phyloP scores from a whole-genome alignment of 2,888 invertebrate species.

The Myopa testacea region DNA sequence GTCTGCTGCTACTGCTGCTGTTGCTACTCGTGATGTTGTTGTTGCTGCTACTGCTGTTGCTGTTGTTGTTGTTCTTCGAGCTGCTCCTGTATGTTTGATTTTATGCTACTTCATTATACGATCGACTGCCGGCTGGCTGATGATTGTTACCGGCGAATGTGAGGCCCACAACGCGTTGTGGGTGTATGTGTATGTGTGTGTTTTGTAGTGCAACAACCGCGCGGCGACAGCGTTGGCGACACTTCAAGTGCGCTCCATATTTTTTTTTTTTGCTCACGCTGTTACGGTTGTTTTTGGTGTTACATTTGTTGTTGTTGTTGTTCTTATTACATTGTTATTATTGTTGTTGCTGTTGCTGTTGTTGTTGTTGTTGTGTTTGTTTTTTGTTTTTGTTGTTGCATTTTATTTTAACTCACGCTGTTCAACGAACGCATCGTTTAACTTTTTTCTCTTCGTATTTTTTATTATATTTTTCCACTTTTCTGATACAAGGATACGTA shows the following conservation, averaged over 20 bases:
- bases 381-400: not conserved
- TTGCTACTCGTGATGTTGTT: too few species aligned
- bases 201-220: conserved; percentile 31
- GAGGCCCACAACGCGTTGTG: too few species aligned
- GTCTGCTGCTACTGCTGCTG: too few species aligned
- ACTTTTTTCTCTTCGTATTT: too few species aligned
- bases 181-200: not conserved
- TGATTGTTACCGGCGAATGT: too few species aligned
- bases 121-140: not conserved
- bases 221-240: conserved; percentile 30
- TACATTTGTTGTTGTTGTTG: not conserved
- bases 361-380: not conserved
- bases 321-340: not conserved
- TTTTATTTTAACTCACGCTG: not conserved
- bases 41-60: too few species aligned
- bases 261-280: conserved; percentile 22
- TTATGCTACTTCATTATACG: not conserved
- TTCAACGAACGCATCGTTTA: too few species aligned
- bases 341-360: not conserved
- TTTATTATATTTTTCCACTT: too few species aligned
- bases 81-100: too few species aligned
- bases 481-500: too few species aligned
- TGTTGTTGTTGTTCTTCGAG: too few species aligned
- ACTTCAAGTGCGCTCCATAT: conserved; percentile 29
- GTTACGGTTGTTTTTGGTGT: not conserved